Evolutionary conservation across 2,797 vertebrate species (phyloP), one percentile per base, ranked within the genome.

Genomic region (Bryconaethiops microstoma): DNA sequence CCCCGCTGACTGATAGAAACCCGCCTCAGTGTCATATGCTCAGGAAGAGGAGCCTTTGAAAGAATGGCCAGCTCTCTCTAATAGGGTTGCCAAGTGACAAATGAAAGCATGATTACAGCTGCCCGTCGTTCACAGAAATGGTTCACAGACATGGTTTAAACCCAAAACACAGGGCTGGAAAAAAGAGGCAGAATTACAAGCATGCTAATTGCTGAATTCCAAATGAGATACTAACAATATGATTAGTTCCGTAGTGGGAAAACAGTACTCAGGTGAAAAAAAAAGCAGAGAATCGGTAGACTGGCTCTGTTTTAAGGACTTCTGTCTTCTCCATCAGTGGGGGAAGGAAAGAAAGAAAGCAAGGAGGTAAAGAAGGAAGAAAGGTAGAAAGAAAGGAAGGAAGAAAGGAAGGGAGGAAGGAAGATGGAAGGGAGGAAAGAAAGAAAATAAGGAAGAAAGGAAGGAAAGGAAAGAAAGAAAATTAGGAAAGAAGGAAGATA

Each of bases 51-150:
- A 68, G 45, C n/a, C 74, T 80, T 67, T 73, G 55, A 80, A 35
- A 17, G 54, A 73, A 23, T 17, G 13, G 69, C 80, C 25, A 54
- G 25, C 40, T 62, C 42, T n/a, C 25, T 60, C 54, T 17, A 52
- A 74, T 40, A 16, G 77, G 78, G 82, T 80, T 83, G 82, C 82
- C 82, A 80, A 39, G 69, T 29, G 62, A 83, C 78, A 68, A 64
- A 71, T 40, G n/a, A 79, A 59, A 67, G 60, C 55, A 59, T 54
- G 40, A 73, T 62, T 65, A 14, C 67, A 69, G 45, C 45, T 48
- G 55, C 55, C 39, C 25, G 45, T 25, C 55, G 2, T 48, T 75
- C 60, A 23, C 48, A 57, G 25, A 29, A 68, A 68, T 68, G 40
- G n/a, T n/a, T n/a, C n/a, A n/a, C n/a, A n/a, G n/a, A n/a, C n/a